phyloP scores from a whole-genome alignment of 2,888 invertebrate species.

The Osmoderma eremita region DNA sequence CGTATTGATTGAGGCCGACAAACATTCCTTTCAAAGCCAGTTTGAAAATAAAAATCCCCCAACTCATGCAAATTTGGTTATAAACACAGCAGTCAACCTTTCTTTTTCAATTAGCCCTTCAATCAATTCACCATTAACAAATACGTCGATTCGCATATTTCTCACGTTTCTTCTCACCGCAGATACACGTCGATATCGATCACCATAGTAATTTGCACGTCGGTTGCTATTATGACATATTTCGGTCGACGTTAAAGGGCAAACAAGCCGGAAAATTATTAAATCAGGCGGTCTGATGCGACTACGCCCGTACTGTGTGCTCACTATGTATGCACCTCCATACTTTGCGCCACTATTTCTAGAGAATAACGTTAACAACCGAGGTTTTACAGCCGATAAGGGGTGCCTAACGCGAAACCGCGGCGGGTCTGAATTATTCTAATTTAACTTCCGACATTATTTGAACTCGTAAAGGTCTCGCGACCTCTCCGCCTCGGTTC shows the following conservation, averaged over 20 bases:
- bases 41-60: too few species aligned
- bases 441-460: slow-evolving; percentile 35
- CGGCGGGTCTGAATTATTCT: slow-evolving; percentile 18
- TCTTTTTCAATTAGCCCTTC: not conserved
- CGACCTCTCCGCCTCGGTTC: slow-evolving; percentile 3
- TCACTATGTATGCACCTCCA: not conserved
- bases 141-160: not conserved
- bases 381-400: slow-evolving; percentile 25
- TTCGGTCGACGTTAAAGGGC: slow-evolving; percentile 13
- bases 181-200: slow-evolving; percentile 9
- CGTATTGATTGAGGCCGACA: too few species aligned
- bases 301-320: not conserved
- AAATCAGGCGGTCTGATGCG: slow-evolving; percentile 10
- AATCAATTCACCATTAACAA: slow-evolving; percentile 3
- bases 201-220: slow-evolving; percentile 20
- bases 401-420: slow-evolving; percentile 2
- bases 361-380: slow-evolving; percentile 1
- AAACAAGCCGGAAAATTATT: slow-evolving; percentile 25
- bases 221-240: slow-evolving; percentile 8
- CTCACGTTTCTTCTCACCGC: not conserved
- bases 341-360: not conserved
- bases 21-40: too few species aligned
- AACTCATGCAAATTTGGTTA: too few species aligned
- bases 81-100: too few species aligned
- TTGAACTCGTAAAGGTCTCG: slow-evolving; percentile 22